phyloP scores from a whole-genome alignment of 2,113 vertebrate genomes.

The Coregonus clupeaformis region DNA sequence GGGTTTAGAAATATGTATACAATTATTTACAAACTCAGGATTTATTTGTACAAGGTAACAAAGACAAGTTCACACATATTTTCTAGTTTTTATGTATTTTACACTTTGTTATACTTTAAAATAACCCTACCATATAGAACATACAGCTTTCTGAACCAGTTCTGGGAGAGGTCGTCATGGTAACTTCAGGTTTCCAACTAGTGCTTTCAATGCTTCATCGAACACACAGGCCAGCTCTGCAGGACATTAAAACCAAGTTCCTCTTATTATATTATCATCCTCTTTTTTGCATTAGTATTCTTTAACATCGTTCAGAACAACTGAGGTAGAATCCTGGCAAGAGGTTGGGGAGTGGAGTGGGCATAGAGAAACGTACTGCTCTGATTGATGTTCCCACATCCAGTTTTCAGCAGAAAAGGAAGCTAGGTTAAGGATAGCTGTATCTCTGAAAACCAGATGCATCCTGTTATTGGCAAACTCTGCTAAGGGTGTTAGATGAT shows the following conservation, averaged over 20 bases:
- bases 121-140: conserved; percentile 77
- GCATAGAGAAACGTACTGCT: not conserved
- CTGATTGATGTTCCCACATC: too few species aligned
- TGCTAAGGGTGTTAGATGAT: conserved; percentile 55
- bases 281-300: conserved; percentile 78
- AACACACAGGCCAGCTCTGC: conserved; percentile 59
- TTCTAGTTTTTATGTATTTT: conserved; percentile 62
- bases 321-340: conserved; percentile 83
- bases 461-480: conserved; percentile 40
- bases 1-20: conserved; percentile 81
- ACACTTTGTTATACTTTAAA: conserved; percentile 73
- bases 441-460: conserved; percentile 20
- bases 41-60: conserved; percentile 82
- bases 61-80: conserved; percentile 74
- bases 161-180: conserved; percentile 68
- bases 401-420: too few species aligned
- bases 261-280: conserved; percentile 50
- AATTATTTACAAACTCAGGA: conserved; percentile 89
- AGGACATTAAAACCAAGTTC: conserved; percentile 68
- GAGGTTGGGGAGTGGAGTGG: conserved; percentile 27
- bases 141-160: conserved; percentile 76
- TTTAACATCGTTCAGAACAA: conserved; percentile 75
- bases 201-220: conserved; percentile 76
- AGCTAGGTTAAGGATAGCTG: too few species aligned
- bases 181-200: conserved; percentile 68